Base-by-base conservation (phyloP, 2,113 vertebrate species). In the Orcinus orca region DNA sequence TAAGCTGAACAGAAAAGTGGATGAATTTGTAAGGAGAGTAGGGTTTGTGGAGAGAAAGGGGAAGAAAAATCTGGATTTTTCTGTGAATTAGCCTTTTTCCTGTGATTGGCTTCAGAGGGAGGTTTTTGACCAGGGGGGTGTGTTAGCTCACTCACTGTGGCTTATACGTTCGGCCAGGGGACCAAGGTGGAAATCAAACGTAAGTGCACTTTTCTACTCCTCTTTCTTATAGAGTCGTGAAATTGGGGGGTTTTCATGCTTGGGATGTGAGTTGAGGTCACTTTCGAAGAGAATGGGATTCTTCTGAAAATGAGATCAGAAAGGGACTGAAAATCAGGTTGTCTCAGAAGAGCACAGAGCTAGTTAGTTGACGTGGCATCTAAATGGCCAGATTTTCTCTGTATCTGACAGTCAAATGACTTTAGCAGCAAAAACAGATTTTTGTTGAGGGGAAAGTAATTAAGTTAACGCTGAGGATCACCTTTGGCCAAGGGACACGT, bases 151-250 rank as follows among this genome's bases (percentile, higher is more conserved):
- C 12, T 71, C 86, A 93, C 71, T 98, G 96, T 97, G 95, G 81
- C 5, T 93, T 5, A 97, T 5, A 97, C 82, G 3, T 97, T 98
- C 23, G 44, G 97, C 1, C 0, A 0, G 0, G 96, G 97, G 63
- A 98, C 92, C 92, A 97, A 15, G n/a, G 0, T 97, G 77, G 96
- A 98, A 5, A 4, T 97, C 6, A 98, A 95, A 96, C 38, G 83
- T 98, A 97, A 98, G 97, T 98, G 68, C 84, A 44, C 55, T 92
- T 96, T 95, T 58, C 60, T 65, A 14, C 62, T 44, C 8, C 3
- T 44, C 95, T 93, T 95, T 87, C 77, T 79, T 25, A 44, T 21
- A 3, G 44, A 29, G 41, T 50, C 94, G 60, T 95, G 70, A 84
- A n/a, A 76, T 90, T 47, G 20, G 33, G 44, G 36, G 5, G 0